Base-by-base conservation (phyloP, 2,113 vertebrate species). In the Engystomops pustulosus region DNA sequence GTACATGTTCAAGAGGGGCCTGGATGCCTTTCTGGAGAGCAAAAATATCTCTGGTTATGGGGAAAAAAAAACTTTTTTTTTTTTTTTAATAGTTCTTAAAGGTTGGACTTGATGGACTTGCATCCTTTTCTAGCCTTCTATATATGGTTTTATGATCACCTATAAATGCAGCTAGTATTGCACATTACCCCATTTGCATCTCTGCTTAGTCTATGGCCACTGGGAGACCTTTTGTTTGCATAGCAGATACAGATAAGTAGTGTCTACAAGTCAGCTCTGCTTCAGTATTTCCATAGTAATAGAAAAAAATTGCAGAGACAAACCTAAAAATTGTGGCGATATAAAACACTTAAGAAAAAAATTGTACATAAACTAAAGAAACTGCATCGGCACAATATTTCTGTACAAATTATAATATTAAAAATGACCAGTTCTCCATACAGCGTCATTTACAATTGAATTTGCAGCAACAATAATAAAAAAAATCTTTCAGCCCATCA, bases 351-450 rank as follows among this genome's bases (percentile, higher is more conserved):
- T 47, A 11, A 11, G 44, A 47, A 65, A 65, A 11, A 5, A 17
- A 6, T 6, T 15, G 62, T 32, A 32, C 27, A 7, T 7, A 18
- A 68, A 34, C 8, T n/a, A 38, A 58, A 62, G 25, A 62, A 51
- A 53, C 36, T 74, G 71, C 45, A 74, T n/a, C 0, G 17, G 17
- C 9, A 23, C 4, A 2, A 15, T 45, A 1, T 34, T 51, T 75
- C 41, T 75, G 44, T 44, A 79, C 51, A 79, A 79, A 79, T 58
- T 62, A n/a, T 49, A 44, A 55, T 62, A 60, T 62, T 62, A 44
- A 60, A 79, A 79, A 79, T 20, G 23, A 4, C 7, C 9, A 41
- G 69, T 79, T 70, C 55, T 83, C 25, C 45, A 84, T 41, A 67
- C 79, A 27, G 0, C 4, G 79, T 27, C 11, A 86, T 89, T 86